These are phyloP conservation scores for Rhincodon typus DNA, from an alignment of 2,797 vertebrate genomes.

Conservation along the genomic window DNA sequence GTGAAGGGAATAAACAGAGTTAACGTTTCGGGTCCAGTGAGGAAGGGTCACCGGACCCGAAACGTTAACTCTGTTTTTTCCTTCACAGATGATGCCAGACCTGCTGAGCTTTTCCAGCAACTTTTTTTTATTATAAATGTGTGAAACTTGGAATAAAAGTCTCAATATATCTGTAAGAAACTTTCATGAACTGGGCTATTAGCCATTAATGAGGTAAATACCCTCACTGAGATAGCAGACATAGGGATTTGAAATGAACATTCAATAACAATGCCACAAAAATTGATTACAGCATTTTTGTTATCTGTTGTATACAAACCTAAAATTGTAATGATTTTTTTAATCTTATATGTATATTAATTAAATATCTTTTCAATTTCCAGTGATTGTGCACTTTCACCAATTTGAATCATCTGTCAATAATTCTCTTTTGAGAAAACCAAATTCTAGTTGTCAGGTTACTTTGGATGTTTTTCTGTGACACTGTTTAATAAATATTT, in stretches of 20 bases:
- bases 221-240: neutral
- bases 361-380: neutral
- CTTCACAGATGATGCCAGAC: too few species aligned
- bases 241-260: neutral
- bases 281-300: neutral
- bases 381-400: neutral
- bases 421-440: neutral
- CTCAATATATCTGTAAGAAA: neutral
- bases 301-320: neutral
- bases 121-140: neutral
- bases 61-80: too few species aligned
- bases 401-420: neutral
- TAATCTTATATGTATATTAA: neutral
- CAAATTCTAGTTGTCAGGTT: neutral
- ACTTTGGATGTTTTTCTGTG: neutral
- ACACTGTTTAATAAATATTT: neutral
- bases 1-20: too few species aligned
- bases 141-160: neutral
- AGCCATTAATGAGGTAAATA: neutral
- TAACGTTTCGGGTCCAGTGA: too few species aligned
- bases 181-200: neutral
- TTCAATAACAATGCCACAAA: neutral
- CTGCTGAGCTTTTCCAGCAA: too few species aligned
- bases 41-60: too few species aligned
- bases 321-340: neutral